Conservation (phyloP, 2,797 vertebrate genomes). For the Hydrocynus forskahlii region DNA sequence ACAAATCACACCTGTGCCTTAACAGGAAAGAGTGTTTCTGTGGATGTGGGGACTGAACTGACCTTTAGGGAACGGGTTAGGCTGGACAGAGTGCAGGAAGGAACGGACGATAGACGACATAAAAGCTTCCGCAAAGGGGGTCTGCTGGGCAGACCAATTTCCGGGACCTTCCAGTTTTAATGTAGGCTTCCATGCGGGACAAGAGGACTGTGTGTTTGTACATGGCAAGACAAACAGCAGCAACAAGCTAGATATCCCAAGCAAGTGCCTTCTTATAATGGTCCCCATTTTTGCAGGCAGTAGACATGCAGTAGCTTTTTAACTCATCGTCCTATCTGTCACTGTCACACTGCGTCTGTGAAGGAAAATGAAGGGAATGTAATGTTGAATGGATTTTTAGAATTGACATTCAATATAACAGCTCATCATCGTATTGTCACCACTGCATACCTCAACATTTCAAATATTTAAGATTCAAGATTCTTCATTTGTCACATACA, state of each 20-base stretch:
- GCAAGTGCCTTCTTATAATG: conserved; percentile 12
- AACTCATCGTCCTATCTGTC: conserved; percentile 50
- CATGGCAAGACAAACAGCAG: conserved; percentile 61
- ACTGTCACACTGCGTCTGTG: conserved; percentile 21
- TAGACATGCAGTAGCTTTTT: conserved; percentile 28
- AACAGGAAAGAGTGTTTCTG: background rate
- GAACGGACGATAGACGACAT: conserved; percentile 75
- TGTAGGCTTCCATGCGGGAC: conserved; percentile 41
- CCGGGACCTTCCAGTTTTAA: conserved; percentile 44
- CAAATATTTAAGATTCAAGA: too few species aligned
- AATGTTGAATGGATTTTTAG: background rate
- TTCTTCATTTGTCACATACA: too few species aligned
- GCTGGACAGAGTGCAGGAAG: conserved; percentile 84
- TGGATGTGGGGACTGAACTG: conserved; percentile 54
- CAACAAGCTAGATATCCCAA: conserved; percentile 50
- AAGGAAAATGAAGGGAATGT: conserved; percentile 18
- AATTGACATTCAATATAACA: background rate
- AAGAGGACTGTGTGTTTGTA: conserved; percentile 49
- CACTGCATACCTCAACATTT: too few species aligned
- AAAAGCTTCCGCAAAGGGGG: conserved; percentile 54
- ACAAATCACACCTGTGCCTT: background rate
- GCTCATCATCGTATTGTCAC: background rate
- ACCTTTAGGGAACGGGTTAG: conserved; percentile 82
- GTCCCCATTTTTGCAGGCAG: conserved; percentile 24
- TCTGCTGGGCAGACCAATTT: conserved; percentile 51